Conservation (phyloP, 2,797 vertebrate genomes). For the Cyprinella venusta region DNA sequence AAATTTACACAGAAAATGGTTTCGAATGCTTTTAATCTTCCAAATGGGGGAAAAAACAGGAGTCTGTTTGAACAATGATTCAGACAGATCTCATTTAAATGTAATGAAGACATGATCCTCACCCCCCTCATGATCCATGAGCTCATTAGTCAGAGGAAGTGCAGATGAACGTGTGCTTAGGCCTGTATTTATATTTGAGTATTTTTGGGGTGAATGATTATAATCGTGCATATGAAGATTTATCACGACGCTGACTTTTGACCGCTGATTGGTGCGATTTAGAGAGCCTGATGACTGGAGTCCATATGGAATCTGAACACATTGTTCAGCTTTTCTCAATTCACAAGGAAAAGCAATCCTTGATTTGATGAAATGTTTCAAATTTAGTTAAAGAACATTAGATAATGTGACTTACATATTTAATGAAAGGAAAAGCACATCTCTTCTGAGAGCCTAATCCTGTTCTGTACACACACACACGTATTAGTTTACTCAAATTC, state of each 20-base stretch:
- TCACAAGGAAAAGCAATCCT: neutral
- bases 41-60: conserved; percentile 64
- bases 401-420: neutral
- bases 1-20: conserved; percentile 90
- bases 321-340: neutral
- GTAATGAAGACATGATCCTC: conserved; percentile 76
- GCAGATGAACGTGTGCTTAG: conserved; percentile 37
- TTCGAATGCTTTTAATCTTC: conserved; percentile 83
- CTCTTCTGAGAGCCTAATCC: neutral
- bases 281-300: neutral
- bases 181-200: conserved; percentile 44
- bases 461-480: neutral
- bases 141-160: conserved; percentile 52
- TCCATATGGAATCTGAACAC: neutral
- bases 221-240: conserved; percentile 37
- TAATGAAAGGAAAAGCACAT: neutral
- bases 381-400: neutral
- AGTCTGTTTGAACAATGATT: conserved; percentile 68
- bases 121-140: conserved; percentile 30
- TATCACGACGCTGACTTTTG: conserved; percentile 25
- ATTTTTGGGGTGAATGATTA: conserved; percentile 39
- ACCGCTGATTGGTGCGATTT: conserved; percentile 14
- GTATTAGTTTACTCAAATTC: neutral
- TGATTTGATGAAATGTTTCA: neutral
- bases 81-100: conserved; percentile 80